Base-by-base conservation (phyloP, 2,113 vertebrate species). In the Oncorhynchus masou region DNA sequence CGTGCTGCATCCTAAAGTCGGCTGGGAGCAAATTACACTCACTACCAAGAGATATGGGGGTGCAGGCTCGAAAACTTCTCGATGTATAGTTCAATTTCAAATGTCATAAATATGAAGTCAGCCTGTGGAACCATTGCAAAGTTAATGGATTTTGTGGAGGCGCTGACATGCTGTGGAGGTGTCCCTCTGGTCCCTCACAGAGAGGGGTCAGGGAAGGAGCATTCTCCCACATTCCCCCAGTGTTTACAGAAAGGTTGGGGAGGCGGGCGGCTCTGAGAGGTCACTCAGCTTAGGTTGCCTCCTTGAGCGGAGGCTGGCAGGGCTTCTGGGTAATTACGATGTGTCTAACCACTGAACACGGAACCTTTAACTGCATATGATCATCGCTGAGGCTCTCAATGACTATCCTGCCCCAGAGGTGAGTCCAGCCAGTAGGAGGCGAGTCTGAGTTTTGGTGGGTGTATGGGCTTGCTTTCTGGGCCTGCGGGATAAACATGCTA, bases 161-260 rank as follows among this genome's bases (percentile, higher is more conserved):
- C 7, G 54, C 8, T n/a, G 54, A 72, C 60, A 49, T 45, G 60
- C 24, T 59, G 5, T 67, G 64, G 48, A 79, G 22, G 62, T 70
- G 27, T 74, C 65, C 68, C 16, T 57, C 70, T 24, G 51, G 74
- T 75, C 12, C 57, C 75, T 82, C 72, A 75, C 68, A 13, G 27
- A 70, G 70, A 51, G 59, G 22, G 19, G 7, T 39, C 19, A 12
- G 39, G 16, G 39, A 48, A n/a, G n/a, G 39, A 20, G 20, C n/a
- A 16, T 54, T 54, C 5, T 15, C 54, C 73, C 51, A 31, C 57
- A 70, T 29, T 13, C 48, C 49, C 9, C 20, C 22, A 66, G 31
- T 74, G 54, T 82, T 80, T 80, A 80, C 72, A 72, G 54, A 75
- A 68, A 48, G 68, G 76, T 83, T 73, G 72, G 71, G 45, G 79